Percentiles rank a stretch among this genome's conserved stretches.
Conservation (phyloP, 1,140 invertebrate species). For the Oncopodura yosiiana region DNA sequence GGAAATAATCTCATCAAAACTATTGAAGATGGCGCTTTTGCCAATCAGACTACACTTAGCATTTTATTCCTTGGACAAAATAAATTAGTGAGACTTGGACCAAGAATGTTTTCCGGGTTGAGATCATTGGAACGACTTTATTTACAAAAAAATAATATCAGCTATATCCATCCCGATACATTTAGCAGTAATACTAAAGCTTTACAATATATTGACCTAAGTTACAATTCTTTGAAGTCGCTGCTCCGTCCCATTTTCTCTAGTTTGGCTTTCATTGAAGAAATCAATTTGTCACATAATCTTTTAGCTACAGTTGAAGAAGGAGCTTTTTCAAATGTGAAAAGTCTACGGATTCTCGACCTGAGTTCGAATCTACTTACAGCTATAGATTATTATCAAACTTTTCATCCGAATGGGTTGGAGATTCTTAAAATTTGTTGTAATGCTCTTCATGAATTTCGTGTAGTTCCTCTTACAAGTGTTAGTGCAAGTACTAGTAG, state of each 20-base stretch:
- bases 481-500: constrained; percentile 6
- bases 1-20: constrained; percentile 68
- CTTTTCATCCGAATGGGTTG: constrained; percentile 36
- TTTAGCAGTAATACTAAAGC: constrained; percentile 28
- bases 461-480: constrained; percentile 6
- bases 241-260: constrained; percentile 50
- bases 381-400: constrained; percentile 43
- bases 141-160: constrained; percentile 33
- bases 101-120: constrained; percentile 34
- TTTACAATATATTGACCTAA: constrained; percentile 52
- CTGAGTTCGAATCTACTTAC: constrained; percentile 51
- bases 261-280: constrained; percentile 57
- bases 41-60: constrained; percentile 59
- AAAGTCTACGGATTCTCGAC: constrained; percentile 51
- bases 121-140: constrained; percentile 28
- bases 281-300: constrained; percentile 47
- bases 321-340: constrained; percentile 49
- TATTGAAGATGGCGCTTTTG: constrained; percentile 70
- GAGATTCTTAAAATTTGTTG: constrained; percentile 35
- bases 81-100: constrained; percentile 37
- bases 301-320: constrained; percentile 45
- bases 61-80: constrained; percentile 45
- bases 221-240: constrained; percentile 55
- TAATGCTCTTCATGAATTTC: constrained; percentile 30
- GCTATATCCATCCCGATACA: constrained; percentile 23